Evolutionary conservation across 2,888 invertebrate genomes (phyloP).

Genomic region (Latheticus oryzae): DNA sequence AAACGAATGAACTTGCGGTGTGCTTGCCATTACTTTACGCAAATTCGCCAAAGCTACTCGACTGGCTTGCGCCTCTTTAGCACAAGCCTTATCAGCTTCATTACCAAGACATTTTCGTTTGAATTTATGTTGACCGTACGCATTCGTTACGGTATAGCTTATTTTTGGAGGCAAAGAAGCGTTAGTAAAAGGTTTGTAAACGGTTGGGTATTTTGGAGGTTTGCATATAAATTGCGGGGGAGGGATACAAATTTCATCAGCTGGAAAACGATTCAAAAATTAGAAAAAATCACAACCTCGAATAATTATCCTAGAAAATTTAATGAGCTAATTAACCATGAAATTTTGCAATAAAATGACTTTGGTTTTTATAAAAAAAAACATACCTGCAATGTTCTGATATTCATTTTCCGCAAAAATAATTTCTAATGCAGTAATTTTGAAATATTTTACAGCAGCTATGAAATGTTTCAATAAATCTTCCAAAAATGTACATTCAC

Average conservation of each 20-base stretch:
- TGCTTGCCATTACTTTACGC: slow-evolving; percentile 63
- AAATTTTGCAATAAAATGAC: neutral
- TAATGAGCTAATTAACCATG: too few species aligned
- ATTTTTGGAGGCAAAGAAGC: slow-evolving; percentile 42
- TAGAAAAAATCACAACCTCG: neutral
- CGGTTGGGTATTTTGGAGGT: slow-evolving; percentile 63
- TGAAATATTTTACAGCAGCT: slow-evolving; percentile 77
- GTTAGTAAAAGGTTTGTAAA: slow-evolving; percentile 51
- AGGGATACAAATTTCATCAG: slow-evolving; percentile 58
- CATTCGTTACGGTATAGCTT: slow-evolving; percentile 49
- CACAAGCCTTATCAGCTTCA: slow-evolving; percentile 63
- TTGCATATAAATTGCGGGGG: slow-evolving; percentile 62
- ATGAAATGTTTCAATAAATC: slow-evolving; percentile 76
- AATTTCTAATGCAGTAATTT: slow-evolving; percentile 72
- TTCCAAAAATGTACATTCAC: slow-evolving; percentile 77
- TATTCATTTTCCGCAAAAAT: slow-evolving; percentile 67
- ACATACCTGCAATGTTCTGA: slow-evolving; percentile 45
- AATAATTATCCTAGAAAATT: neutral
- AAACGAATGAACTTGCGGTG: slow-evolving; percentile 60
- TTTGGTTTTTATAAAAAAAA: neutral
- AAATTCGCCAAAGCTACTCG: slow-evolving; percentile 64
- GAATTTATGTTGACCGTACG: slow-evolving; percentile 53
- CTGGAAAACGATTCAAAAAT: slow-evolving; percentile 40
- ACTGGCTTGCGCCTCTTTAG: slow-evolving; percentile 65
- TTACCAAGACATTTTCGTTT: slow-evolving; percentile 57